Base-by-base conservation (phyloP, 2,888 invertebrate genomes). In the Aporophyla nigra region DNA sequence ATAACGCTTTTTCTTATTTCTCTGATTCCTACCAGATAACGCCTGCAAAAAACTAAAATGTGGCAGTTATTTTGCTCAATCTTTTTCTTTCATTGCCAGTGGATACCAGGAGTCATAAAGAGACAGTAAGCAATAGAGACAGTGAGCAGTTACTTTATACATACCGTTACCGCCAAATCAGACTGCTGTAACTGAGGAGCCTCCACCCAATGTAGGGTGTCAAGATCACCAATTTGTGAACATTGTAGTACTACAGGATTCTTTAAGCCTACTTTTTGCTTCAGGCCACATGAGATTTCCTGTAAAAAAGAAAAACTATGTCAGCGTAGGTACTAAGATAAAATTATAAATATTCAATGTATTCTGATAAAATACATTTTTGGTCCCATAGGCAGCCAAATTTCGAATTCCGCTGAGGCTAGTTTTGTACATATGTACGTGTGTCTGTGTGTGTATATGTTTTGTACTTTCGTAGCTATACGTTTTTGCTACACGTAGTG, bases 151-250 rank as follows among this genome's bases (percentile, higher is more conserved):
- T 56, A 40, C 7, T 19, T n/a, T n/a, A 19, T 59, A 70, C 59
- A 43, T 74, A 74, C 75, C 73, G 21, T 65, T 9, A 75, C 75
- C 16, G 16, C 49, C 63, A 72, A 58, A 63, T 71, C 51, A 27
- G 63, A 43, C 24, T 40, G 9, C 27, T 51, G 49, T 51, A 72
- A 3, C 1, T 72, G 63, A 51, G 56, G 14, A 63, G 63, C 56
- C 9, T 72, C 63, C 12, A 58, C 72, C 63, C 63, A 75, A 12
- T 5, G 72, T 16, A 75, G 63, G 12, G 73, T 27, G 3, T 63
- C 43, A 19, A 75, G 24, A 51, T 75, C 24, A 3, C 75, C 75
- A 6, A 75, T 75, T 72, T 43, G 54, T 21, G 56, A 56, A 72
- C 75, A 72, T 27, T 72, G 49, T 54, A 75, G 27, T 21, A 14